A percentile compares a stretch with the other conserved stretches of the same genome.
Conservation (phyloP, 1,140 invertebrate species). For the Aethina tumida region DNA sequence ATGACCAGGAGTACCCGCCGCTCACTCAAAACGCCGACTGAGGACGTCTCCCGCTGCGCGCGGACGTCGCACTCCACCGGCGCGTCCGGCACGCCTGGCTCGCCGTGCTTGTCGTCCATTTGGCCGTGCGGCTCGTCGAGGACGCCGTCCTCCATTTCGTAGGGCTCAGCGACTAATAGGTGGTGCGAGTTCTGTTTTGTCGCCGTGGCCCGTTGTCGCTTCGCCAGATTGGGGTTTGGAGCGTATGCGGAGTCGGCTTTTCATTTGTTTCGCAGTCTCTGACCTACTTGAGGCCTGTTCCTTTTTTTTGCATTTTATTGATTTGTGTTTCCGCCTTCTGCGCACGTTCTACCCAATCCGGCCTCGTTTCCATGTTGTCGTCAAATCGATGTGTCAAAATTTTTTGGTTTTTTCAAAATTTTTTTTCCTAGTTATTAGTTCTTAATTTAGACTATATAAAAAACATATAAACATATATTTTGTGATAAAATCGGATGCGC, state of each 20-base stretch:
- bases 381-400: no score
- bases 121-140: slow-evolving; percentile 28
- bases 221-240: not conserved
- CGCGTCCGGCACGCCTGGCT: slow-evolving; percentile 8
- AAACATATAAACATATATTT: no score
- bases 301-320: not conserved
- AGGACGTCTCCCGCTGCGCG: no score
- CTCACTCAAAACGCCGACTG: slow-evolving; percentile 59
- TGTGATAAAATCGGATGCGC: no score
- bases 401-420: no score
- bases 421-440: no score
- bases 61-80: not conserved
- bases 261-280: slow-evolving; percentile 6
- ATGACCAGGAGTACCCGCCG: slow-evolving; percentile 76
- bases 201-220: not conserved
- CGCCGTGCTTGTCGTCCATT: slow-evolving; percentile 27
- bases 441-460: no score
- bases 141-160: slow-evolving; percentile 28
- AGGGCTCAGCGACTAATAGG: slow-evolving; percentile 10
- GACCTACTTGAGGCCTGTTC: not conserved
- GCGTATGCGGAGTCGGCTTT: not conserved
- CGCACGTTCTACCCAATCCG: not conserved
- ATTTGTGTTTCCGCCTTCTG: not conserved
- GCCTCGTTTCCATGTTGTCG: no score
- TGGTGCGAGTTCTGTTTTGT: slow-evolving; percentile 4